phyloP scores from a whole-genome alignment of 1,140 invertebrate genomes.

The Papilio polyxenes region DNA sequence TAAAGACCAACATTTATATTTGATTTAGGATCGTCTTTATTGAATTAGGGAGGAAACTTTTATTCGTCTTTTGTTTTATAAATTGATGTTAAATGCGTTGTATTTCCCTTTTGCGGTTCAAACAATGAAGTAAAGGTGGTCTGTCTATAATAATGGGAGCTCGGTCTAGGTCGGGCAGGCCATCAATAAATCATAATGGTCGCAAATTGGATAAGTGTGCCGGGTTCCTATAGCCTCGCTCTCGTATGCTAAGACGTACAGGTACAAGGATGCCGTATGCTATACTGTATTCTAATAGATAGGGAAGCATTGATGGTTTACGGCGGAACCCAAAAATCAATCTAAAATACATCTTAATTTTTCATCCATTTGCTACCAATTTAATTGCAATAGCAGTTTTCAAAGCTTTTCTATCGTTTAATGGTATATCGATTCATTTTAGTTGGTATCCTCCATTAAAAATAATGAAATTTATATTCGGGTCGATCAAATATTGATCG shows the following conservation, averaged over 20 bases:
- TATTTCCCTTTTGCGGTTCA: conserved; percentile 8
- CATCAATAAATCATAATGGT: conserved; percentile 77
- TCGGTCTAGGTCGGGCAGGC: conserved; percentile 69
- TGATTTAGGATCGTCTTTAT: not conserved
- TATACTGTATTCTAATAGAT: not conserved
- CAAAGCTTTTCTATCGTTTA: too few species aligned
- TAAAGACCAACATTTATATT: not conserved
- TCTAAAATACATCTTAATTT: not conserved
- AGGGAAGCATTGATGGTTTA: not conserved
- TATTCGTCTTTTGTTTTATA: not conserved
- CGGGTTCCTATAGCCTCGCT: conserved; percentile 71
- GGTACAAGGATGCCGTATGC: conserved; percentile 31
- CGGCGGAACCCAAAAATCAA: too few species aligned
- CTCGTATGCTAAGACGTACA: conserved; percentile 50
- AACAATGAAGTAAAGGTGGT: conserved; percentile 19
- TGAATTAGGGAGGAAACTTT: not conserved
- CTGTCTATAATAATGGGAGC: not conserved
- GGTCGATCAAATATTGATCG: too few species aligned
- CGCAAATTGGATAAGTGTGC: conserved; percentile 72
- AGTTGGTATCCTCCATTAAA: too few species aligned
- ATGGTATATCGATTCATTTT: too few species aligned
- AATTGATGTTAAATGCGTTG: not conserved
- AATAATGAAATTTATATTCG: too few species aligned
- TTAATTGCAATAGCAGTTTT: too few species aligned
- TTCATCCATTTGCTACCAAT: not conserved